Conservation (phyloP, 2,113 vertebrate species). For the Xenopus laevis region DNA sequence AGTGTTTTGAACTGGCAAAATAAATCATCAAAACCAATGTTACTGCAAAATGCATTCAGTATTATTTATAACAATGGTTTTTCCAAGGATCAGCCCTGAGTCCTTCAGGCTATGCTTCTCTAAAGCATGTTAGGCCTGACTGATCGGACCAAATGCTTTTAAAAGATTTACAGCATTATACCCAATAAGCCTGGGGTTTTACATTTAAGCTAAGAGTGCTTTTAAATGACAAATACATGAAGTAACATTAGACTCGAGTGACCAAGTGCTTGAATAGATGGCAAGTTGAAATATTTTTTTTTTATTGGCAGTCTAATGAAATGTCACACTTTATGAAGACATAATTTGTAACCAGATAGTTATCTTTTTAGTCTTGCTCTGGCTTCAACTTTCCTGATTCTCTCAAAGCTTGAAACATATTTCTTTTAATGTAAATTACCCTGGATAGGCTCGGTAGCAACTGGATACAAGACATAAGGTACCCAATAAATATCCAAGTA, state of each 20-base stretch:
- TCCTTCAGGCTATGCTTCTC: slow-evolving; percentile 64
- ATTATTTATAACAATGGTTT: too few species aligned
- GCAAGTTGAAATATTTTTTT: slow-evolving; percentile 48
- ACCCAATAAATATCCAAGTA: too few species aligned
- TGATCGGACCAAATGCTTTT: slow-evolving; percentile 73
- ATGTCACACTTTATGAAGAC: slow-evolving; percentile 54
- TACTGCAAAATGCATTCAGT: too few species aligned
- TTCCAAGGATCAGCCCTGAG: slow-evolving; percentile 47
- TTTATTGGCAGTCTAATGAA: slow-evolving; percentile 51
- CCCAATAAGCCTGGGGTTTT: slow-evolving; percentile 67
- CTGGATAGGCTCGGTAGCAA: slow-evolving; percentile 23
- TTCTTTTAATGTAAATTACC: neutral
- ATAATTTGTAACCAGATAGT: slow-evolving; percentile 48
- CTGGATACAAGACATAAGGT: slow-evolving; percentile 5
- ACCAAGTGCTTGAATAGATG: slow-evolving; percentile 58
- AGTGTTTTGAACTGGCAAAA: too few species aligned
- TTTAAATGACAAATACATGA: slow-evolving; percentile 68
- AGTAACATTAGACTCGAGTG: slow-evolving; percentile 59
- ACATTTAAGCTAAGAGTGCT: slow-evolving; percentile 65
- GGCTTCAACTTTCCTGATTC: slow-evolving; percentile 33
- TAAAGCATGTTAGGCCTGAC: slow-evolving; percentile 67
- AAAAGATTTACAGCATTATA: slow-evolving; percentile 71
- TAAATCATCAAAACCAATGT: too few species aligned
- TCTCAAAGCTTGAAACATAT: slow-evolving; percentile 4
- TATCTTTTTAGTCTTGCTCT: slow-evolving; percentile 41